Evolutionary conservation across 2,113 vertebrate genomes (phyloP).

Genomic region (Tetrax tetrax): DNA sequence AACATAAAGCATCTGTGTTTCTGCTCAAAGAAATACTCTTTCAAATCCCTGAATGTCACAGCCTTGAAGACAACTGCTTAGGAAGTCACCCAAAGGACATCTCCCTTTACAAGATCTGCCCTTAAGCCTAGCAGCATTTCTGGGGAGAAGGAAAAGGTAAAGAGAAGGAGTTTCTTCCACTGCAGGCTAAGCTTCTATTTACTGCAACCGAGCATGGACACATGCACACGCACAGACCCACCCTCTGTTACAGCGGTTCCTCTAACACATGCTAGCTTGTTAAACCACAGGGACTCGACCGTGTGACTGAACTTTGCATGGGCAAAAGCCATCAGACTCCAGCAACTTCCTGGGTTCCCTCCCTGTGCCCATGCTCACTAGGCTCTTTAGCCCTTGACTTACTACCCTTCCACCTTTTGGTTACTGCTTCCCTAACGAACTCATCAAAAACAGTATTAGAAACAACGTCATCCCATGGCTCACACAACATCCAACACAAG

Average conservation of each 20-base stretch:
- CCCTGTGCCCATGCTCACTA: neutral
- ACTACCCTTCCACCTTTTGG: neutral
- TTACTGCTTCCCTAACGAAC: neutral
- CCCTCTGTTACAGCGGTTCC: neutral
- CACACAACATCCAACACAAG: neutral
- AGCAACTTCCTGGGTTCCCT: neutral
- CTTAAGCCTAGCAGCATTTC: neutral
- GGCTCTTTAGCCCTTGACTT: neutral
- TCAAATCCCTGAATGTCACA: neutral
- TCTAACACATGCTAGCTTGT: neutral
- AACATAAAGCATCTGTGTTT: neutral
- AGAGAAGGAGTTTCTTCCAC: neutral
- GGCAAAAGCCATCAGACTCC: neutral
- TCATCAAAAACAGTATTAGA: neutral
- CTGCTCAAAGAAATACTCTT: neutral
- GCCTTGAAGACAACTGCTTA: neutral
- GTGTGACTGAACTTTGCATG: neutral
- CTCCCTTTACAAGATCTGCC: neutral
- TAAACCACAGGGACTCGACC: neutral
- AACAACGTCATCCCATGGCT: neutral
- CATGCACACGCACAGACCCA: neutral
- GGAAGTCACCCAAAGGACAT: neutral
- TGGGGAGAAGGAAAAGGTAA: neutral
- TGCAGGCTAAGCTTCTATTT: neutral
- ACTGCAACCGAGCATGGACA: neutral